phyloP scores from a whole-genome alignment of 2,797 vertebrate species.

The Adelosebastes latens region DNA sequence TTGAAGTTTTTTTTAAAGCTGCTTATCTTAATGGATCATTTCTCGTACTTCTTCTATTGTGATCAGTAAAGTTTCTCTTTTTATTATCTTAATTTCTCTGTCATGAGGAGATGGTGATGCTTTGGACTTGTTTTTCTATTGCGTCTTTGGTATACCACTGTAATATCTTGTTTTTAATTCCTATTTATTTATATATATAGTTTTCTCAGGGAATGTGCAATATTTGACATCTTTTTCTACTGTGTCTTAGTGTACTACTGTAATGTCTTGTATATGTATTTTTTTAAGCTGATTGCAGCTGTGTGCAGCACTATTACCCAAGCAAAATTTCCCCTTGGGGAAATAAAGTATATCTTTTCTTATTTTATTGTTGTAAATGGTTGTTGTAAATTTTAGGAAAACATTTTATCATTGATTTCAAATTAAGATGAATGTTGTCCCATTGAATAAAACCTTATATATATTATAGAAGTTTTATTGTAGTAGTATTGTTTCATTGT shows the following conservation, averaged over 20 bases:
- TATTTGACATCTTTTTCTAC: no score
- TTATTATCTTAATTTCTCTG: neutral
- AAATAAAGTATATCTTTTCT: no score
- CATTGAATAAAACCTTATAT: neutral
- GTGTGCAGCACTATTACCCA: no score
- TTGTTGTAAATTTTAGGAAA: neutral
- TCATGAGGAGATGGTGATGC: neutral
- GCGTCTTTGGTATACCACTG: no score
- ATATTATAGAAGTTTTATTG: neutral
- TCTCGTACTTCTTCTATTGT: neutral
- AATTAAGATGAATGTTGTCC: neutral
- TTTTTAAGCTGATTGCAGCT: no score
- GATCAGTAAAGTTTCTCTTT: neutral
- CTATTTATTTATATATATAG: no score
- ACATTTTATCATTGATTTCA: neutral
- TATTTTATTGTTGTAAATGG: no score
- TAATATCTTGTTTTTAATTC: no score
- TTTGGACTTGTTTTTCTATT: neutral
- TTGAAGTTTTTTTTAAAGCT: neutral
- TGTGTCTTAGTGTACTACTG: no score
- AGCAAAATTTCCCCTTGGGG: no score
- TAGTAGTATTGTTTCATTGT: neutral
- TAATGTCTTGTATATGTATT: no score
- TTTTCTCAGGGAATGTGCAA: no score
- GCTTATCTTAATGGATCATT: neutral